Evolutionary conservation across 2,113 vertebrate species (phyloP).

Genomic region (Tetrao urogallus): DNA sequence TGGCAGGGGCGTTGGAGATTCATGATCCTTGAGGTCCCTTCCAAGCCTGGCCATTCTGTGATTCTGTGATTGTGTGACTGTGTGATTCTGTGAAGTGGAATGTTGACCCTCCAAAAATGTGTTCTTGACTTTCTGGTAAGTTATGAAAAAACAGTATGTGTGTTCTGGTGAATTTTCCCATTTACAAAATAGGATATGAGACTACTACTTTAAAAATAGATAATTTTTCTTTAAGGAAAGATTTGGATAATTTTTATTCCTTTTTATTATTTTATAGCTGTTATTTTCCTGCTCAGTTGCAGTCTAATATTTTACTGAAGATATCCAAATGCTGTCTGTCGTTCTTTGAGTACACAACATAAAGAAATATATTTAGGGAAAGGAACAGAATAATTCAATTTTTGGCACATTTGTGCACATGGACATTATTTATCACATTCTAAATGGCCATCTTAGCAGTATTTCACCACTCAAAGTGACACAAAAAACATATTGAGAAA

Average conservation of each 20-base stretch:
- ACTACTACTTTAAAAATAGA: background rate
- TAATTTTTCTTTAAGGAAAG: background rate
- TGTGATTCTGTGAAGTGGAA: background rate
- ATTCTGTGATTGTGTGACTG: too few species aligned
- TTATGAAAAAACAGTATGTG: background rate
- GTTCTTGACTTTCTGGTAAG: background rate
- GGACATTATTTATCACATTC: background rate
- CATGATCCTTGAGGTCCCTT: too few species aligned
- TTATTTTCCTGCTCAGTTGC: background rate
- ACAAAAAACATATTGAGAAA: background rate
- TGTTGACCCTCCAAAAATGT: background rate
- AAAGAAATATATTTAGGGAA: background rate
- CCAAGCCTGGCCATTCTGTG: too few species aligned
- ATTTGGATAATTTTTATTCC: background rate
- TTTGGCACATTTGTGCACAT: background rate
- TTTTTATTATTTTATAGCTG: too few species aligned
- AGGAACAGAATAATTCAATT: background rate
- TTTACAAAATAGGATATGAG: background rate
- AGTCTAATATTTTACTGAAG: background rate
- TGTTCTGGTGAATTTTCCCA: background rate
- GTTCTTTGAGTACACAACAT: background rate
- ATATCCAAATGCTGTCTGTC: background rate
- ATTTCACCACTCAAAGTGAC: background rate
- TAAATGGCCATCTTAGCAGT: background rate
- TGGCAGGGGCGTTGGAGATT: too few species aligned